Evolutionary conservation across 1,140 invertebrate genomes (phyloP).

Genomic region (Magallana ariakensis): DNA sequence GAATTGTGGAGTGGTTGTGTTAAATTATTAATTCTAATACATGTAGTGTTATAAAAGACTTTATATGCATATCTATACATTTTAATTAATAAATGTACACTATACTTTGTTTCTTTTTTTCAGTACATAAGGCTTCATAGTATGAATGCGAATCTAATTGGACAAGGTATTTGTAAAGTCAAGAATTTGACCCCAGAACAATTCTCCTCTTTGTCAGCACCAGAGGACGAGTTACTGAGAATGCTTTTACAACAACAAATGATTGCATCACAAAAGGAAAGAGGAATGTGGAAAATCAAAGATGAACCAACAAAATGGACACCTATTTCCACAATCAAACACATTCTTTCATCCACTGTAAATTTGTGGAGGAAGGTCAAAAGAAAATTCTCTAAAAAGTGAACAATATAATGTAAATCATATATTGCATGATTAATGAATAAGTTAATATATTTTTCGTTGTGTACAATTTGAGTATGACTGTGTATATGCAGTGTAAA

Average conservation of each 20-base stretch:
- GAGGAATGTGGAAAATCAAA: conserved; percentile 2
- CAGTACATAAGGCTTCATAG: not conserved
- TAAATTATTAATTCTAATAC: no score
- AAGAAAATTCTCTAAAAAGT: conserved; percentile 11
- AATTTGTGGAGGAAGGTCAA: not conserved
- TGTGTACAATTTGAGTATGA: no score
- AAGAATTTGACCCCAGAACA: not conserved
- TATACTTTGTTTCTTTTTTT: not conserved
- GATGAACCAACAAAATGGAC: not conserved
- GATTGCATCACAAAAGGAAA: not conserved
- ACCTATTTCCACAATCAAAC: not conserved
- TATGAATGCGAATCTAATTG: not conserved
- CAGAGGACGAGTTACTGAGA: not conserved
- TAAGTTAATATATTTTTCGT: no score
- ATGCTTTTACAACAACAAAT: not conserved
- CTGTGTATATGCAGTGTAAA: no score
- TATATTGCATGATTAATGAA: no score
- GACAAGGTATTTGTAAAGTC: not conserved
- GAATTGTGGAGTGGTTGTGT: no score
- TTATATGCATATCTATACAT: no score
- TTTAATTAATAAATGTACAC: no score
- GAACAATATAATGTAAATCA: not conserved
- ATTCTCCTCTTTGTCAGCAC: not conserved
- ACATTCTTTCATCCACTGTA: not conserved
- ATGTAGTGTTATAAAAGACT: no score